Evolutionary conservation across 2,888 invertebrate genomes (phyloP).

Genomic region (Macropis europaea): DNA sequence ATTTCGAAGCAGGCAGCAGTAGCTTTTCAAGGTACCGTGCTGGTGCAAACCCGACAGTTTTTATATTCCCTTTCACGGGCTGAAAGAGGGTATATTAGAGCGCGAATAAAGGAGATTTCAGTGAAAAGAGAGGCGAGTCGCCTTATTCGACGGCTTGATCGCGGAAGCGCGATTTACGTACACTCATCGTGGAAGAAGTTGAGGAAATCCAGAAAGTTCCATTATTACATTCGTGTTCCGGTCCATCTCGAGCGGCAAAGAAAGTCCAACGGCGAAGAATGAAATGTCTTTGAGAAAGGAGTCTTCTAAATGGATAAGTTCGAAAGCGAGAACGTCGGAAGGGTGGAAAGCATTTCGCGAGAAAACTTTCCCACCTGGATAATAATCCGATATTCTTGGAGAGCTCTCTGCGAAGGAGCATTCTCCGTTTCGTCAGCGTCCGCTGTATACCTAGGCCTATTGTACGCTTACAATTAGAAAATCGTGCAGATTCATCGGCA

Average conservation of each 20-base stretch:
- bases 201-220: slow-evolving; percentile 1
- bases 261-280: neutral
- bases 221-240: neutral
- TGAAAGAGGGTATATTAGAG: too few species aligned
- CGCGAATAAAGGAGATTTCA: too few species aligned
- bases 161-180: neutral
- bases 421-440: neutral
- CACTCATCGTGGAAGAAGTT: neutral
- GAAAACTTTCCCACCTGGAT: slow-evolving; percentile 17
- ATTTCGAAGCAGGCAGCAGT: too few species aligned
- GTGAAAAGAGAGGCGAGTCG: neutral
- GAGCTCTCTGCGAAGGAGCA: neutral
- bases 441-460: too few species aligned
- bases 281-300: neutral
- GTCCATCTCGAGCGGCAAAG: neutral
- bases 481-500: too few species aligned
- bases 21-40: too few species aligned
- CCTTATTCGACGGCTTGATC: neutral
- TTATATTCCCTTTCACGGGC: too few species aligned
- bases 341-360: neutral
- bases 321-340: neutral
- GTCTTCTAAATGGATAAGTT: slow-evolving; percentile 22
- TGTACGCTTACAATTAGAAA: too few species aligned
- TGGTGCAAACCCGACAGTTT: too few species aligned
- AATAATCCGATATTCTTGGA: slow-evolving; percentile 19